A percentile compares a stretch with the other conserved stretches of the same genome.
These are phyloP conservation scores for Eublepharis macularius DNA, from an alignment of 2,113 vertebrate species.

Conservation along the genomic window DNA sequence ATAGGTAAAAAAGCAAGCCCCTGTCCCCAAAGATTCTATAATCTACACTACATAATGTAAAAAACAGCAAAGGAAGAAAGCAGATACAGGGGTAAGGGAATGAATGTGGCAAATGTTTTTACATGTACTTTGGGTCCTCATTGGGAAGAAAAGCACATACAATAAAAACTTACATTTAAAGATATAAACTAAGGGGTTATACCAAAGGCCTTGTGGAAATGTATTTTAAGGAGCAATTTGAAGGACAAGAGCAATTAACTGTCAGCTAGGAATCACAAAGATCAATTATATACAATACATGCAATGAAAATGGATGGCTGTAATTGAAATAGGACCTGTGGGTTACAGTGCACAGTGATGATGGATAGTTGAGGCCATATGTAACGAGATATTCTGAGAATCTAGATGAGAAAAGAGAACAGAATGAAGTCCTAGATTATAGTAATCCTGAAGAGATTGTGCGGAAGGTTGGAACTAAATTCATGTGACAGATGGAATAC, in stretches of 20 bases:
- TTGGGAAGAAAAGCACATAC: too few species aligned
- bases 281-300: neutral
- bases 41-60: too few species aligned
- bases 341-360: too few species aligned
- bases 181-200: neutral
- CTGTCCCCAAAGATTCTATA: too few species aligned
- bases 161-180: too few species aligned
- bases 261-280: neutral
- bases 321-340: neutral
- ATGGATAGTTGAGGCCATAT: neutral
- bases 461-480: too few species aligned
- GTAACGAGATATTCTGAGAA: neutral
- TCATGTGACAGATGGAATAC: neutral
- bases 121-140: too few species aligned
- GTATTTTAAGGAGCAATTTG: neutral
- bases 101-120: too few species aligned
- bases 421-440: neutral
- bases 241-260: neutral
- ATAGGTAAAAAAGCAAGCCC: too few species aligned
- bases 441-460: neutral
- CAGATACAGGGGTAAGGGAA: too few species aligned
- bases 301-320: neutral
- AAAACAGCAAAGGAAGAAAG: too few species aligned
- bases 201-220: neutral
- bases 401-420: neutral